Evolutionary conservation across 2,888 invertebrate species (phyloP), one percentile per base, ranked within the genome.

Genomic region (Aspidapion aeneum): DNA sequence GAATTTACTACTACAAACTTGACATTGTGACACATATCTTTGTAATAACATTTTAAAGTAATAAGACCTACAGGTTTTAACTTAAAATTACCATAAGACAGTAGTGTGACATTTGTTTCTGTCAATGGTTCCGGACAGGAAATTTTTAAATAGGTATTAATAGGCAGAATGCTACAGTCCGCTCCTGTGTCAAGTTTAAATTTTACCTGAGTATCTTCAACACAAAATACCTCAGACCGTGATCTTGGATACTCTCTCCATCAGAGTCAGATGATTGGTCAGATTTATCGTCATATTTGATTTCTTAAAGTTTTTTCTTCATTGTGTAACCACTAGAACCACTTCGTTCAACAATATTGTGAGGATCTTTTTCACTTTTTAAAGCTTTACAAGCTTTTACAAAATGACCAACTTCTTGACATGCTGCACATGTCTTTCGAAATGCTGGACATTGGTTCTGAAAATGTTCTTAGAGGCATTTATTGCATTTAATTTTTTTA

Each of bases 1-100:
- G 55, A 12, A 58, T 64, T 55, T 48, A 64, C 61, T 22, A 62
- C 21, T 18, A 57, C 3, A 62, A 64, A 62, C 17, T 61, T 55
- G n/a, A 64, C 55, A 21, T 56, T 20, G n/a, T 9, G 18, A 56
- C 7, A 17, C 18, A 16, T 48, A 51, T 61, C 49, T 19, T 63
- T 63, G 18, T 52, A 56, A 49, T 16, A 21, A 57, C 63, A 63
- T 21, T 61, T 35, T n/a, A 63, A 60, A 20, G 22, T 61, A 18
- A 12, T 48, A 18, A 21, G 7, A 9, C 49, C 63, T 55, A 56
- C 21, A 21, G 55, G 5, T 63, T 64, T 67, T 57, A 58, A 18
- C 58, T 63, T 63, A 60, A 65, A 64, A 62, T 68, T 66, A 16
- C 66, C 62, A 63, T 63, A 66, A 50, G 64, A 17, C 35, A 16